Conservation (phyloP, 2,888 invertebrate species). For the Acanthacorydalis orientalis region DNA sequence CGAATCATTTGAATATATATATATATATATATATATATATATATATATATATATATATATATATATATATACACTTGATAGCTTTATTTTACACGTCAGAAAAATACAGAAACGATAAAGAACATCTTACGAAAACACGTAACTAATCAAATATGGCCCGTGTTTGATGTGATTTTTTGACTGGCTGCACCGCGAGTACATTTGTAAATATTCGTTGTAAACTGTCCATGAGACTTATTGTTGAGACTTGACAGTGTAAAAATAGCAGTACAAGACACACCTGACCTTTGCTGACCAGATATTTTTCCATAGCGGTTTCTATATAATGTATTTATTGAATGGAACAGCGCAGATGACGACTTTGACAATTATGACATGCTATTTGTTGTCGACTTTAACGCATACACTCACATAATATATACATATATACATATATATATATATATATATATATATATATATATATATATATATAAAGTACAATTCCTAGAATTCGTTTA, state of each 20-base stretch:
- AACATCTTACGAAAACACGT: not conserved
- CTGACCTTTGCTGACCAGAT: too few species aligned
- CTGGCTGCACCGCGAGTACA: not conserved
- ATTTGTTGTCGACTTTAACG: not conserved
- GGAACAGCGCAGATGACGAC: slow-evolving; percentile 1
- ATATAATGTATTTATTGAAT: too few species aligned
- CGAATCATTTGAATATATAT: not conserved
- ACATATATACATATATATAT: not conserved
- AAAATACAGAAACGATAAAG: not conserved
- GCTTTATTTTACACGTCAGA: not conserved
- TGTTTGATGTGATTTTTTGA: not conserved
- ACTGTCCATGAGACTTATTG: too few species aligned
- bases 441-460: slow-evolving; percentile 3
- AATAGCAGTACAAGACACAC: slow-evolving; percentile 10
- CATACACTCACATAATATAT: too few species aligned
- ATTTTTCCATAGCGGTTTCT: too few species aligned
- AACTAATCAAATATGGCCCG: not conserved
- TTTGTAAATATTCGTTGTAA: not conserved
- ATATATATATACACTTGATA: not conserved
- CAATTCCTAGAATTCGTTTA: too few species aligned
- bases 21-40: slow-evolving; percentile 1
- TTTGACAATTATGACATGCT: slow-evolving; percentile 1
- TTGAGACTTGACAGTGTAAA: slow-evolving; percentile 4
- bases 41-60: not conserved
- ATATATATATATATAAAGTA: slow-evolving; percentile 5